Percentiles rank a stretch among this genome's conserved stretches.
Evolutionary conservation across 2,113 vertebrate species (phyloP).

Genomic region (Rissa tridactyla): DNA sequence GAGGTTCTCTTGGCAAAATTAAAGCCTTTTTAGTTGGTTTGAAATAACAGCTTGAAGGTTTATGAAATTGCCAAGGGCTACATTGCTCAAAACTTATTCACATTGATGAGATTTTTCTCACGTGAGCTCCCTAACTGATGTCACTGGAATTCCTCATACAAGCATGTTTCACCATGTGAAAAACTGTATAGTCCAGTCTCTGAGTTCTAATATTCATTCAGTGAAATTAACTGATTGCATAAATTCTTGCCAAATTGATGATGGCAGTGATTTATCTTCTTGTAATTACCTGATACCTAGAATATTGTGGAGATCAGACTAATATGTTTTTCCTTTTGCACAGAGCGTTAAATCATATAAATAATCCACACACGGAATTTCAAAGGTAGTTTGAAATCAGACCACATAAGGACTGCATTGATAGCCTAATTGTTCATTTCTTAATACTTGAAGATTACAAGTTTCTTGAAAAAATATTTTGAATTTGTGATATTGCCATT

Average conservation of each 20-base stretch:
- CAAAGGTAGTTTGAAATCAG: neutral
- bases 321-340: neutral
- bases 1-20: conserved; percentile 16
- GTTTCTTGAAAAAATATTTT: neutral
- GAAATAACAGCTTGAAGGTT: conserved; percentile 9
- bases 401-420: neutral
- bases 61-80: conserved; percentile 8
- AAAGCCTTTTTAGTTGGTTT: conserved; percentile 44
- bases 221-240: neutral
- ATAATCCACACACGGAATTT: neutral
- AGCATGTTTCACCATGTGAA: neutral
- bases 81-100: neutral
- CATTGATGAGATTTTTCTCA: neutral
- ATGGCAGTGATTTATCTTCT: neutral
- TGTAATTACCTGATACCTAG: neutral
- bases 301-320: neutral
- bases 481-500: neutral
- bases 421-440: neutral
- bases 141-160: neutral
- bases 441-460: neutral
- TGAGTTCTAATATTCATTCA: neutral
- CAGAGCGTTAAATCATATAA: neutral
- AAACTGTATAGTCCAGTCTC: neutral
- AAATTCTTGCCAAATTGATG: neutral
- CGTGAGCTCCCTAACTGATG: fast-evolving